phyloP scores from a whole-genome alignment of 2,888 invertebrate species.

The Junonia oenone region DNA sequence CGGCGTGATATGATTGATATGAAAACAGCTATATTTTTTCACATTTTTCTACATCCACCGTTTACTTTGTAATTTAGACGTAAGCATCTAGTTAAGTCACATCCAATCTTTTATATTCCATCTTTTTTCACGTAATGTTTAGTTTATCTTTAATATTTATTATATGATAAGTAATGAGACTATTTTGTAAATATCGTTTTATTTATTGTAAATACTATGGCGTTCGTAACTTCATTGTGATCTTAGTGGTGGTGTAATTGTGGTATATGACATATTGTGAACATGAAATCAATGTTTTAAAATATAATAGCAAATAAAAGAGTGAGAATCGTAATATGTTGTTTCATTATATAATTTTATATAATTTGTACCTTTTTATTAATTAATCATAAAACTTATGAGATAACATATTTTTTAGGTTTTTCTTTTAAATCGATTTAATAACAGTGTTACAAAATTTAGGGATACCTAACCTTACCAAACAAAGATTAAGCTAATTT shows the following conservation, averaged over 20 bases:
- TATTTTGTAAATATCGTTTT: constrained; percentile 60
- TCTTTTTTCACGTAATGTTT: neutral
- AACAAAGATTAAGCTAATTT: neutral
- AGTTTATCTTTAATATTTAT: constrained; percentile 38
- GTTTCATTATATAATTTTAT: constrained; percentile 29
- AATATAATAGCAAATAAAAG: constrained; percentile 61
- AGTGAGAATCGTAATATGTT: constrained; percentile 47
- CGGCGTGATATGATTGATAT: neutral
- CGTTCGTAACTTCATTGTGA: constrained; percentile 61
- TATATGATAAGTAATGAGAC: constrained; percentile 44
- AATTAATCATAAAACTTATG: neutral
- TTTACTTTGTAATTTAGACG: neutral
- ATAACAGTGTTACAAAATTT: too few species aligned
- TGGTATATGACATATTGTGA: constrained; percentile 33
- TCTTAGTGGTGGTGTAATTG: constrained; percentile 48
- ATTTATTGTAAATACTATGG: constrained; percentile 65
- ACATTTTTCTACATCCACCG: neutral
- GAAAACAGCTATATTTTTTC: neutral
- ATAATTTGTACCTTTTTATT: too few species aligned
- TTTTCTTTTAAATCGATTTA: too few species aligned
- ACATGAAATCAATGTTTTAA: constrained; percentile 52
- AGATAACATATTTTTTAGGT: too few species aligned
- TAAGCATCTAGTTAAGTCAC: neutral
- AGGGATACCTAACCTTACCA: too few species aligned
- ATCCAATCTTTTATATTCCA: neutral